phyloP scores from a whole-genome alignment of 2,113 vertebrate species.

The Microtus montanus region DNA sequence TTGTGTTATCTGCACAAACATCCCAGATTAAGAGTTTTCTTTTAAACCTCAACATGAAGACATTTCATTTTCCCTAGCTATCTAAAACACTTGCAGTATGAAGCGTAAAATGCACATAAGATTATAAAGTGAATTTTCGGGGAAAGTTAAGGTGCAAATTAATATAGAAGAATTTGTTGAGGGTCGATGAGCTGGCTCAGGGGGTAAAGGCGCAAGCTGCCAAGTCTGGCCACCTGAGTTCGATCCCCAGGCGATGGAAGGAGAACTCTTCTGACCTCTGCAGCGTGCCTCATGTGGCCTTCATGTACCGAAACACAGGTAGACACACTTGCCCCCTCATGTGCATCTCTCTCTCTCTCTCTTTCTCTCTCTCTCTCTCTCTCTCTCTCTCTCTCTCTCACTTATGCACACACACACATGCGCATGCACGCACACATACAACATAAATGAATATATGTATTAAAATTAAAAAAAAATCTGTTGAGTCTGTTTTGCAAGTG shows the following conservation, averaged over 20 bases:
- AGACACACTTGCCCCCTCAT: neutral
- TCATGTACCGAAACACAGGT: neutral
- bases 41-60: neutral
- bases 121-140: slow-evolving; percentile 9
- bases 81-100: neutral
- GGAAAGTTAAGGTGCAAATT: slow-evolving; percentile 29
- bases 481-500: neutral
- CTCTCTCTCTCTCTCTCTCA: too few species aligned
- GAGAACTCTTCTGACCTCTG: neutral
- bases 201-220: neutral
- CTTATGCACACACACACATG: neutral
- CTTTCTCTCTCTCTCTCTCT: too few species aligned
- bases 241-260: neutral
- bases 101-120: neutral
- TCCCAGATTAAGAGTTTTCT: neutral
- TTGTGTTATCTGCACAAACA: neutral
- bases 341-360: neutral
- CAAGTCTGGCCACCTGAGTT: neutral
- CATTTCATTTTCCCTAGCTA: neutral
- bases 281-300: neutral
- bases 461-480: neutral
- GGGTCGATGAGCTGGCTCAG: neutral
- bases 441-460: neutral
- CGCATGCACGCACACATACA: neutral
- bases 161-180: neutral